Base-by-base conservation (phyloP, 2,797 vertebrate genomes). In the Pelobates cultripes region DNA sequence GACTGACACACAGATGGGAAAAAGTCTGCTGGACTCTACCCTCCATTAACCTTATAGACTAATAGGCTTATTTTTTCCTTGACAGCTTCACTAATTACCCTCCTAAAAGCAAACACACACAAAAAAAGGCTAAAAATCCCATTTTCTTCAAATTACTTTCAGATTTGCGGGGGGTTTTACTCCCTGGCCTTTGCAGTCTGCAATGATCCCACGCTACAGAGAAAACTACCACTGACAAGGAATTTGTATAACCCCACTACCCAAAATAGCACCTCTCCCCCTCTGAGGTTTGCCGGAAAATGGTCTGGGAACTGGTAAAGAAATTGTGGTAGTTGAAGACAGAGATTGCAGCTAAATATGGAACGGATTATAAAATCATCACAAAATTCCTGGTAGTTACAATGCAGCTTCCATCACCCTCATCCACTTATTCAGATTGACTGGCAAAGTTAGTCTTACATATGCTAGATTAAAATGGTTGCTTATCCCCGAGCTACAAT, bases 71-170 rank as follows among this genome's bases (percentile, higher is more conserved):
- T 94, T 94, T 93, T 94, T 94, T 91, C 77, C 72, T 90, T 93
- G 93, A 94, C 92, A 94, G 93, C 90, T 90, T 87, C 76, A 85
- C 93, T 94, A 94, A 95, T 94, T 93, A 94, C 90, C 89, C 91
- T 90, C 92, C 93, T 90, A 90, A 94, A 94, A 92, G 91, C 90
- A 95, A 94, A 94, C 93, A 94, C 90, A 57, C 13, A 57, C 55
- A 57, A 12, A 57, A 92, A 55, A 91, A 94, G 94, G 93, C 93
- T 93, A 91, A 91, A 92, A 90, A 91, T 91, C 91, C 91, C 90
- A 79, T 79, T 83, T 75, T 79, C 10, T 67, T 88, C 88, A 93
- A 94, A 94, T 94, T 94, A 91, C 93, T 93, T 92, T 92, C 91
- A 94, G 93, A 94, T 93, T 92, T 94, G 67, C 55, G 70, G 80